Percentiles rank a stretch among this genome's conserved stretches.
Evolutionary conservation across 2,888 invertebrate species (phyloP).

Genomic region (Cataglyphis altisquamis): DNA sequence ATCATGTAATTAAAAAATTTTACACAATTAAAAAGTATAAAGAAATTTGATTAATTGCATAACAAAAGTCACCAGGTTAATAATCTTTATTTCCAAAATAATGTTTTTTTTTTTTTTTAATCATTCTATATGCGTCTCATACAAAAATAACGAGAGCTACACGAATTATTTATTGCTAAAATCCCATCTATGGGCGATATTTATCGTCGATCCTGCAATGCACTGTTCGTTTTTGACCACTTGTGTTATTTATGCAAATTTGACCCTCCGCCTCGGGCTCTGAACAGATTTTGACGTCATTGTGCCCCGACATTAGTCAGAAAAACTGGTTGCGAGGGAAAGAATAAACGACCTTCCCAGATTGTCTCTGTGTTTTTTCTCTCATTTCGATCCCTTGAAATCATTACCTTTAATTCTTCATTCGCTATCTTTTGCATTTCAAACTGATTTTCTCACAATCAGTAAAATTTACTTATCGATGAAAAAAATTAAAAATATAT

Average conservation of each 20-base stretch:
- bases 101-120: neutral
- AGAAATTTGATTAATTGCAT: neutral
- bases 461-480: conserved; percentile 9
- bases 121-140: neutral
- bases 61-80: neutral
- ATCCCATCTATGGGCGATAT: conserved; percentile 36
- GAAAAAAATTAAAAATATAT: neutral
- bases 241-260: conserved; percentile 50
- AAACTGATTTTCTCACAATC: neutral
- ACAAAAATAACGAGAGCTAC: conserved; percentile 32
- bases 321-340: conserved; percentile 32
- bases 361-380: neutral
- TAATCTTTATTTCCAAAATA: neutral
- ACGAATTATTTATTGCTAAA: conserved; percentile 54
- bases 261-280: neutral
- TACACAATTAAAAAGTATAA: neutral
- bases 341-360: conserved; percentile 52
- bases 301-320: conserved; percentile 56
- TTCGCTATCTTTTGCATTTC: neutral
- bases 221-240: conserved; percentile 27
- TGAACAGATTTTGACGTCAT: conserved; percentile 47
- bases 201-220: conserved; percentile 32
- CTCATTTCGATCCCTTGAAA: conserved; percentile 30
- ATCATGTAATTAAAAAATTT: neutral
- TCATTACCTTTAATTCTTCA: conserved; percentile 1